A percentile compares a stretch with the other conserved stretches of the same genome.
Evolutionary conservation across 2,113 vertebrate species (phyloP).

Genomic region (Penelope pileata): DNA sequence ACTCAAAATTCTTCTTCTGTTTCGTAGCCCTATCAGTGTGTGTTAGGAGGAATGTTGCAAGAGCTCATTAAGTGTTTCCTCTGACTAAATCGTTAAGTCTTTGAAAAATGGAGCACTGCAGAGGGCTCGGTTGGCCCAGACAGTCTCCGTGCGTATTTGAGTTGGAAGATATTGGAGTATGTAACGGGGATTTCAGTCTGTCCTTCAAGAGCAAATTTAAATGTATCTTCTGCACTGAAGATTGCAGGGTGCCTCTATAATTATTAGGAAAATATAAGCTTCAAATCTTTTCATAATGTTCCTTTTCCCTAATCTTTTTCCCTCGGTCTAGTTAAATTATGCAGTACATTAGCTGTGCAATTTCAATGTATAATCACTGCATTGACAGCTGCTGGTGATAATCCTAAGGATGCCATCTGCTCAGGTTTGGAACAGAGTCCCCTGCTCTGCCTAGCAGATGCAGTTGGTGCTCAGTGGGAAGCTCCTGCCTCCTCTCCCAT

Average conservation of each 20-base stretch:
- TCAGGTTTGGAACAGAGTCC: neutral
- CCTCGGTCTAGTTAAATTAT: conserved; percentile 28
- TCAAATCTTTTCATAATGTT: neutral
- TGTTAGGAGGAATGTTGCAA: neutral
- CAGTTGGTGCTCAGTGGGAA: neutral
- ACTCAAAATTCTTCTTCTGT: neutral
- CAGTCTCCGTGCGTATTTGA: neutral
- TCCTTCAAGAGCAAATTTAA: neutral
- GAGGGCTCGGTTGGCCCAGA: neutral
- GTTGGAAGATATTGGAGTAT: neutral
- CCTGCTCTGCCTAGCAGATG: neutral
- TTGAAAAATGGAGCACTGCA: neutral
- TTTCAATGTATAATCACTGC: neutral
- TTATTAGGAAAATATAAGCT: neutral
- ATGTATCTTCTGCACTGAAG: neutral
- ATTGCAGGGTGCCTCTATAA: neutral
- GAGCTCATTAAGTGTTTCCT: neutral
- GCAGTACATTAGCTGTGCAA: conserved; percentile 3
- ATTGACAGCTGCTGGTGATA: conserved; percentile 12
- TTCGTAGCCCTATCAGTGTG: neutral
- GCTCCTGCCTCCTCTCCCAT: neutral
- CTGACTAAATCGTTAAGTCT: neutral
- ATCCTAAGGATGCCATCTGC: neutral
- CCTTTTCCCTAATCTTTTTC: neutral
- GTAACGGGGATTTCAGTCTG: neutral